Conservation (phyloP, 1,140 invertebrate genomes). For the Drosophila ficusphila region DNA sequence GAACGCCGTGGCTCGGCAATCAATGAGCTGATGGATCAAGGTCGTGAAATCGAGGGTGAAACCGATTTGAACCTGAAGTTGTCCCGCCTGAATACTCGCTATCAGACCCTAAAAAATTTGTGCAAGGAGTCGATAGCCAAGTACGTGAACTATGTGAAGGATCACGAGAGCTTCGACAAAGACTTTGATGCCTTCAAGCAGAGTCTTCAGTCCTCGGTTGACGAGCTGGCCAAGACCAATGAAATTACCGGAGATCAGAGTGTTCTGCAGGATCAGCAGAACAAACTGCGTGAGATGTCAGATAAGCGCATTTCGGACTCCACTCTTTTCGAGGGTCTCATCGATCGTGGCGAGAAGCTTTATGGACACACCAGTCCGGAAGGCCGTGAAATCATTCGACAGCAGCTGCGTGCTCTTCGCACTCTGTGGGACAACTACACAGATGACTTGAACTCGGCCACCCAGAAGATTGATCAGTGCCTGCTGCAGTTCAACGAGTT, state of each 20-base stretch:
- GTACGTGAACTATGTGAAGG: constrained; percentile 93
- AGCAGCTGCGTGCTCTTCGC: constrained; percentile 93
- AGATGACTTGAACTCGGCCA: constrained; percentile 91
- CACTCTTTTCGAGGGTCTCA: constrained; percentile 92
- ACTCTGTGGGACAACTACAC: constrained; percentile 94
- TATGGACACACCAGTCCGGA: constrained; percentile 97
- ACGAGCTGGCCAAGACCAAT: constrained; percentile 90
- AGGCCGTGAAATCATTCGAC: constrained; percentile 95
- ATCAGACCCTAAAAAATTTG: constrained; percentile 93
- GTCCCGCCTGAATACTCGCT: constrained; percentile 92
- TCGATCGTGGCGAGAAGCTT: constrained; percentile 95
- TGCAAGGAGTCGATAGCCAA: constrained; percentile 91
- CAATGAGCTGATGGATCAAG: constrained; percentile 88
- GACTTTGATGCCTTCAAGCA: constrained; percentile 90
- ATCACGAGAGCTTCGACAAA: constrained; percentile 93
- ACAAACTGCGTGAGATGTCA: constrained; percentile 91
- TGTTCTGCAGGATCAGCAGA: constrained; percentile 93
- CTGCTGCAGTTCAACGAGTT: constrained; percentile 95
- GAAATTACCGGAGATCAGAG: constrained; percentile 94
- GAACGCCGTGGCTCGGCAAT: constrained; percentile 89
- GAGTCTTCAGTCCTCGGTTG: constrained; percentile 89
- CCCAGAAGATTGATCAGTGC: constrained; percentile 94
- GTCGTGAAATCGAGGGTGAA: constrained; percentile 90
- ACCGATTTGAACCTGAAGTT: constrained; percentile 90
- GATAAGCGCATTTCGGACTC: constrained; percentile 92